Evolutionary conservation across 2,113 vertebrate genomes (phyloP).

Genomic region (Acrocephalus arundinaceus): DNA sequence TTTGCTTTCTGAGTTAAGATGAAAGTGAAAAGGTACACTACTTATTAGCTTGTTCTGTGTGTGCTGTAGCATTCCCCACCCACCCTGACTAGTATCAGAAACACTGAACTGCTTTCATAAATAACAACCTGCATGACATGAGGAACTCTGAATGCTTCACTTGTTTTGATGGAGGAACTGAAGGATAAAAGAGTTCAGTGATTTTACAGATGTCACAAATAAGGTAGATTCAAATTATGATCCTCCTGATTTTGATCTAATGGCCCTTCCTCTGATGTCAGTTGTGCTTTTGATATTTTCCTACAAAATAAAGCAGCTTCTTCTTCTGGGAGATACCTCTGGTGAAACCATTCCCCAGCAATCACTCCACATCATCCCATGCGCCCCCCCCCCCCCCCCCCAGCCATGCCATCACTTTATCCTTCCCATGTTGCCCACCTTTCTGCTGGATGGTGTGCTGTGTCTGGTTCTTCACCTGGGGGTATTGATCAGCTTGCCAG

Average conservation of each 20-base stretch:
- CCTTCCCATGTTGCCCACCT: neutral
- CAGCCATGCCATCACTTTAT: neutral
- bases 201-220: neutral
- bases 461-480: neutral
- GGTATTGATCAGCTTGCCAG: neutral
- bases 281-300: neutral
- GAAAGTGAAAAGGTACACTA: neutral
- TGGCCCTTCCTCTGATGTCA: neutral
- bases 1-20: neutral
- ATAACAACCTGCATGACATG: neutral
- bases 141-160: neutral
- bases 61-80: neutral
- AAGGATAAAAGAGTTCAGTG: neutral
- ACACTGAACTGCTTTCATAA: neutral
- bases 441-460: neutral
- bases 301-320: neutral
- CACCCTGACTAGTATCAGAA: neutral
- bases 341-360: neutral
- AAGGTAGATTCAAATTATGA: neutral
- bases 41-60: neutral
- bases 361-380: accelerated
- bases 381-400: neutral
- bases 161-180: neutral
- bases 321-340: neutral
- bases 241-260: neutral